Base-by-base conservation (phyloP, 2,888 invertebrate species). In the Lepidonotus clava region DNA sequence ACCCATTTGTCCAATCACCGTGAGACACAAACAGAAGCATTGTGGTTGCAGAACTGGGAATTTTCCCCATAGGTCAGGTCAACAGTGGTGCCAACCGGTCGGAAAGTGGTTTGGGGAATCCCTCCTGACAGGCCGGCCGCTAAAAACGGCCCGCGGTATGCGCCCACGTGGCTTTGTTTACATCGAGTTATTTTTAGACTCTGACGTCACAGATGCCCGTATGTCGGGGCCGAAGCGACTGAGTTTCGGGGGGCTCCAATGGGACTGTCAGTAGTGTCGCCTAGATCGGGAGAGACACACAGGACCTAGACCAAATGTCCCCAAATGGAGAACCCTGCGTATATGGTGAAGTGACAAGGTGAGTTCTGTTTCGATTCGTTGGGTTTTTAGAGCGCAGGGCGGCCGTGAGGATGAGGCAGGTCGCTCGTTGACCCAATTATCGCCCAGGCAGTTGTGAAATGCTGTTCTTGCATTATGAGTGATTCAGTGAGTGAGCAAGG, bases 141-240 rank as follows among this genome's bases (percentile, higher is more conserved):
- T 61, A 28, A 61, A 61, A 61, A 61, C 28, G 24, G 61, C 24
- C 11, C 21, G n/a, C 61, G 61, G 56, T n/a, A 2, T n/a, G 61
- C 61, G 28, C 61, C 18, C 76, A 76, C 76, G 76, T 76, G 76
- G 76, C 76, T 76, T 76, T 76, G 76, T 76, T 76, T 76, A 76
- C 76, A 76, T 40, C 21, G 14, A 1, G 38, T 38, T 76, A 76
- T 76, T 76, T 76, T 76, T 76, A 76, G 14, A 14, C 24, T n/a
- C 11, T 38, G 76, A 76, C 76, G 76, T 76, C 76, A 76, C 40
- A 36, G 18, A 28, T 36, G 76, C 76, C 76, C 76, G 76, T 34
- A 76, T 76, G 36, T n/a, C 11, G 61, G 61, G 61, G 61, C 24
- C 32, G n/a, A n/a, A 61, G 24, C 28, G 61, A 61, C 28, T 61